phyloP scores from a whole-genome alignment of 2,797 vertebrate species.

The Spea hammondii region DNA sequence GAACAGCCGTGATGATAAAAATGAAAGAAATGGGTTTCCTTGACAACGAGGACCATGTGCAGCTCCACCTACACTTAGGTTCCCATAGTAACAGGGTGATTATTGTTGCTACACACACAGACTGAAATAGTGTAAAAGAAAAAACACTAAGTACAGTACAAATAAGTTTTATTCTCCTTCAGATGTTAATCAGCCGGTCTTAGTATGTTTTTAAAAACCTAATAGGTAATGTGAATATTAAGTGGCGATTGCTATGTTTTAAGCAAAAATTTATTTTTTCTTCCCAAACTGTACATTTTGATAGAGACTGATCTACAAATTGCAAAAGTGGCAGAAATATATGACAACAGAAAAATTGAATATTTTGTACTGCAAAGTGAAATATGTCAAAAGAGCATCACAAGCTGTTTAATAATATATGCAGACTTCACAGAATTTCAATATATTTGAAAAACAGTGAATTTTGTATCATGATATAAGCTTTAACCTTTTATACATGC shows the following conservation, averaged over 20 bases:
- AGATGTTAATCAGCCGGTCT: conserved; percentile 4
- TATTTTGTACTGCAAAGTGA: conserved; percentile 2
- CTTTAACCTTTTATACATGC: too few species aligned
- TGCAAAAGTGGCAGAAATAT: background rate
- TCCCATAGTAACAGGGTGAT: conserved; percentile 42
- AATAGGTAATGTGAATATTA: background rate
- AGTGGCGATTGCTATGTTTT: background rate
- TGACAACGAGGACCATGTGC: conserved; percentile 44
- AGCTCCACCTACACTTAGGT: conserved; percentile 47
- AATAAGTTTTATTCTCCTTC: background rate
- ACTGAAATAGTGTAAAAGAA: conserved; percentile 28
- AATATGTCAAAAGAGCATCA: conserved; percentile 1
- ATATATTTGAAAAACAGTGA: background rate
- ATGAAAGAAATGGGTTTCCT: conserved; percentile 39
- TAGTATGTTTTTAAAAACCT: background rate
- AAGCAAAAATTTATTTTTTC: background rate
- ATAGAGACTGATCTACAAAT: background rate
- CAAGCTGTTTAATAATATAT: conserved; percentile 1
- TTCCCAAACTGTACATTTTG: background rate
- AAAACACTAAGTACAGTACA: conserved; percentile 27
- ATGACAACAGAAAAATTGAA: background rate
- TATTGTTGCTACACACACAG: conserved; percentile 18
- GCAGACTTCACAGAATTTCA: background rate
- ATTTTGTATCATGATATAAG: too few species aligned
- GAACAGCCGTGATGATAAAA: conserved; percentile 26